These are phyloP conservation scores for Fragariocoptes setiger DNA, from an alignment of 1,140 invertebrate genomes.

Conservation along the genomic window DNA sequence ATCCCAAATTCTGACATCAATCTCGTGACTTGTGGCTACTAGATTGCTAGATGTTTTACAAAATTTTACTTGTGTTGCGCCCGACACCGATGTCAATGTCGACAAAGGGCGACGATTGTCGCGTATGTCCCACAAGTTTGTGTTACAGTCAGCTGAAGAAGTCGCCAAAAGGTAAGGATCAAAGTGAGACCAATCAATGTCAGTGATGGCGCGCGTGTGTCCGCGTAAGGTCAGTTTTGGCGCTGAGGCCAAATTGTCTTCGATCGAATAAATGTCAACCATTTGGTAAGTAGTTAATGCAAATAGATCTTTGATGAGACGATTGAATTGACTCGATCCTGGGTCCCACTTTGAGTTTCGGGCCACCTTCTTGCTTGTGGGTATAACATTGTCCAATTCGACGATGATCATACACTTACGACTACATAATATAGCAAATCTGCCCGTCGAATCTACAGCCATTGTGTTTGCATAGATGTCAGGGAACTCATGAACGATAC, in stretches of 20 bases:
- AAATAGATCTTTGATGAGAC: slow-evolving; percentile 44
- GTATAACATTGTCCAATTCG: neutral
- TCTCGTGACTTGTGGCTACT: slow-evolving; percentile 71
- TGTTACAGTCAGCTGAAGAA: slow-evolving; percentile 70
- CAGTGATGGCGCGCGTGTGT: slow-evolving; percentile 49
- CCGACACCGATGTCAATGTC: slow-evolving; percentile 50
- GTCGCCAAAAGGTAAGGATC: slow-evolving; percentile 61
- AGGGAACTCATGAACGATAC: neutral
- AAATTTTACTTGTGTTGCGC: slow-evolving; percentile 73
- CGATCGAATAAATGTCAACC: slow-evolving; percentile 7
- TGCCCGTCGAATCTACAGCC: neutral
- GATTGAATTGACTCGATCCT: slow-evolving; percentile 65
- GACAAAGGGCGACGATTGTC: slow-evolving; percentile 24
- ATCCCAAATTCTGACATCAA: slow-evolving; percentile 81
- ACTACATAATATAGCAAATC: neutral
- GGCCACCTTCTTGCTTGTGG: neutral
- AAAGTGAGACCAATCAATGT: slow-evolving; percentile 65
- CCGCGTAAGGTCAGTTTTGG: slow-evolving; percentile 37
- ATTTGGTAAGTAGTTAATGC: slow-evolving; percentile 31
- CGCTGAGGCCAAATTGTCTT: slow-evolving; percentile 23
- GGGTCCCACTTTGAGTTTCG: slow-evolving; percentile 76
- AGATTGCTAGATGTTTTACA: slow-evolving; percentile 47
- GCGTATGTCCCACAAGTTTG: slow-evolving; percentile 57
- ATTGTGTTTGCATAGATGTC: neutral
- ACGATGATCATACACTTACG: neutral